A percentile compares a stretch with the other conserved stretches of the same genome.
Evolutionary conservation across 2,113 vertebrate species (phyloP).

Genomic region (Smithornis capensis): DNA sequence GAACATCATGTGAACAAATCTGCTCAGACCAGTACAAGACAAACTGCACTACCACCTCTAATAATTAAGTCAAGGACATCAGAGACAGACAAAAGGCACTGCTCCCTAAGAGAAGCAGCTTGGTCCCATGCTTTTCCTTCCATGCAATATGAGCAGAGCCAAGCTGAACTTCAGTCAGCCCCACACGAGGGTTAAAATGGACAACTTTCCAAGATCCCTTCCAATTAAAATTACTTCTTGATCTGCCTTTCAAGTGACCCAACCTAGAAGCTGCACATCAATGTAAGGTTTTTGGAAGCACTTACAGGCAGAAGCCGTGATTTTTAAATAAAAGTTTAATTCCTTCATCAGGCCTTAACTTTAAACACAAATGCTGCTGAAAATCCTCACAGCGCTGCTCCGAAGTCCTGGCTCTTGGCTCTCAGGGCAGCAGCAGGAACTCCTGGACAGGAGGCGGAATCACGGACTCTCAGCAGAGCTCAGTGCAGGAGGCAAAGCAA

Average conservation of each 20-base stretch:
- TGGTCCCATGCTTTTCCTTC: neutral
- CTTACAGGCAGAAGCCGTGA: neutral
- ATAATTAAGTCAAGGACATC: neutral
- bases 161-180: neutral
- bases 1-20: neutral
- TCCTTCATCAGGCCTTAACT: slow-evolving; percentile 60
- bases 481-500: slow-evolving; percentile 39
- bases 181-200: neutral
- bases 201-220: neutral
- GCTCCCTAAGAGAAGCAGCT: neutral
- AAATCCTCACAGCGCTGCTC: neutral
- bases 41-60: neutral
- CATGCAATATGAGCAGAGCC: neutral
- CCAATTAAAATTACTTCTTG: neutral
- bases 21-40: neutral
- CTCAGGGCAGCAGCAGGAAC: slow-evolving; percentile 1
- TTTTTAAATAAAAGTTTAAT: slow-evolving; percentile 74
- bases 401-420: neutral
- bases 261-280: neutral
- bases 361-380: slow-evolving; percentile 58
- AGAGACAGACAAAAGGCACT: neutral
- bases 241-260: neutral
- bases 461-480: slow-evolving; percentile 3
- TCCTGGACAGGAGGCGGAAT: slow-evolving; percentile 22
- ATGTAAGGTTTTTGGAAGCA: neutral